Evolutionary conservation across 2,888 invertebrate genomes (phyloP).

Genomic region (Strigamia crassipes): DNA sequence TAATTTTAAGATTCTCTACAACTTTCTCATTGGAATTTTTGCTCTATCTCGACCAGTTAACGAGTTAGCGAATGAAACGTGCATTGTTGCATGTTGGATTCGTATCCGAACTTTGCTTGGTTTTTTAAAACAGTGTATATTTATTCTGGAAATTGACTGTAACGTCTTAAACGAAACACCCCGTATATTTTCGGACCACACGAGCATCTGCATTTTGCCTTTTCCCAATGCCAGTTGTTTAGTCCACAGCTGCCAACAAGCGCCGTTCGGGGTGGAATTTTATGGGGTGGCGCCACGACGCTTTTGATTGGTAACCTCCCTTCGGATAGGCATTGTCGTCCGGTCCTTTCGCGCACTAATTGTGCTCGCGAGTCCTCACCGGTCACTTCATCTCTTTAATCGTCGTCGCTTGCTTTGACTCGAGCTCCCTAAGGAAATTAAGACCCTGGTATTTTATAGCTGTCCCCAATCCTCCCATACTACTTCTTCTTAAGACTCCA

Average conservation of each 20-base stretch:
- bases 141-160: too few species aligned
- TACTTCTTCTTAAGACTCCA: background rate
- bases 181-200: too few species aligned
- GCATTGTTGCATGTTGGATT: too few species aligned
- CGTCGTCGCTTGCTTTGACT: background rate
- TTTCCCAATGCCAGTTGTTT: background rate
- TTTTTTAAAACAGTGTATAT: too few species aligned
- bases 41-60: too few species aligned
- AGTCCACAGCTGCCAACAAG: conserved; percentile 1
- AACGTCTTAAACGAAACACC: too few species aligned
- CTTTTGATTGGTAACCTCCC: conserved; percentile 1
- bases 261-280: background rate
- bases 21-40: too few species aligned
- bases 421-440: background rate
- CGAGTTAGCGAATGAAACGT: too few species aligned
- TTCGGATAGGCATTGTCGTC: background rate
- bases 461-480: background rate
- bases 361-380: background rate
- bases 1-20: too few species aligned
- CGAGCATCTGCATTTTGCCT: conserved; percentile 10
- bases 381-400: conserved; percentile 1
- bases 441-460: conserved; percentile 4
- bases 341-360: conserved; percentile 2
- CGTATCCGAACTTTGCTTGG: too few species aligned
- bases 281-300: background rate